phyloP scores from a whole-genome alignment of 1,140 invertebrate genomes.

The Pseudomyrmex gracilis region DNA sequence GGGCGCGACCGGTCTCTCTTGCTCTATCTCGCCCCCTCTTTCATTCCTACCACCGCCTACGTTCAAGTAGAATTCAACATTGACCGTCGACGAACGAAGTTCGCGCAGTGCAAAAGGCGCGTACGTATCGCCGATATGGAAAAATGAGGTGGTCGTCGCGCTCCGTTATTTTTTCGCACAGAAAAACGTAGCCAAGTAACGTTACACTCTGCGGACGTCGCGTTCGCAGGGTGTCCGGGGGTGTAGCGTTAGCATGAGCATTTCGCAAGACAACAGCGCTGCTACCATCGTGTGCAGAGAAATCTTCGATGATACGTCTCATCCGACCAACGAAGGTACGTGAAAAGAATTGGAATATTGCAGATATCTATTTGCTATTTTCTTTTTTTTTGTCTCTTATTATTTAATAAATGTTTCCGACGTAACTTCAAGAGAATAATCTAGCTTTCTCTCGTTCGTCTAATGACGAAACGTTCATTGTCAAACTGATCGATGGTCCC shows the following conservation, averaged over 20 bases:
- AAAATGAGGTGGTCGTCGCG: slow-evolving; percentile 59
- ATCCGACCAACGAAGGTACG: slow-evolving; percentile 92
- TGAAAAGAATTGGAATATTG: background rate
- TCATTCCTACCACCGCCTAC: slow-evolving; percentile 72
- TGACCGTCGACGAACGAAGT: slow-evolving; percentile 76
- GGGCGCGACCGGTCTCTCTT: slow-evolving; percentile 56
- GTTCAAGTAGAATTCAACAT: slow-evolving; percentile 82
- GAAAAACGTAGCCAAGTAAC: no score
- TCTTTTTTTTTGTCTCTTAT: background rate
- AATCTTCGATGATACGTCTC: slow-evolving; percentile 92
- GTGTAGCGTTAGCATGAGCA: slow-evolving; percentile 79
- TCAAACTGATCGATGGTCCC: slow-evolving; percentile 35
- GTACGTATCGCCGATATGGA: slow-evolving; percentile 58
- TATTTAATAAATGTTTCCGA: no score
- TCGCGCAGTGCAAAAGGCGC: slow-evolving; percentile 64
- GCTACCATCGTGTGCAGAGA: slow-evolving; percentile 91
- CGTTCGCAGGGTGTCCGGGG: slow-evolving; percentile 43
- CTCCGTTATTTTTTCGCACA: slow-evolving; percentile 4
- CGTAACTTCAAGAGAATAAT: no score
- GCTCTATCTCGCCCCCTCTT: slow-evolving; percentile 42
- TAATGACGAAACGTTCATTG: background rate
- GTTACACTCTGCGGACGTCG: slow-evolving; percentile 50
- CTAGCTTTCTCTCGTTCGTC: no score
- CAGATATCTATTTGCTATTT: background rate
- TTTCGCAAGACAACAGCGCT: slow-evolving; percentile 83